These are phyloP conservation scores for Andricus quercusramuli DNA, from an alignment of 2,888 invertebrate genomes.

Conservation along the genomic window DNA sequence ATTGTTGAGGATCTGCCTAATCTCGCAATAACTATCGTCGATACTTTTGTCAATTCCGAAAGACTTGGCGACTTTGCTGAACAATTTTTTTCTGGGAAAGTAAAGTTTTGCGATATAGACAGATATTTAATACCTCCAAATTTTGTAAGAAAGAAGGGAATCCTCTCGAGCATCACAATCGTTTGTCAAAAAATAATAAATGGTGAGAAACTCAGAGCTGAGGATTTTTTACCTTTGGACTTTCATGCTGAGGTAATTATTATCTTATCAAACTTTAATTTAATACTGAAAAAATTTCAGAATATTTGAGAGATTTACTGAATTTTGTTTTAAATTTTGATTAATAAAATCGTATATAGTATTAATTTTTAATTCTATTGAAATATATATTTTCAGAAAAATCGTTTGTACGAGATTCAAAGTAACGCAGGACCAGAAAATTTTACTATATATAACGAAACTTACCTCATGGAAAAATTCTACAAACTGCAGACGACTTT, in stretches of 20 bases:
- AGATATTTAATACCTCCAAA: constrained; percentile 68
- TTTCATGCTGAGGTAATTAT: constrained; percentile 55
- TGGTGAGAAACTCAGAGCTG: constrained; percentile 46
- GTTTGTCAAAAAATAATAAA: constrained; percentile 67
- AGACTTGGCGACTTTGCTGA: constrained; percentile 65
- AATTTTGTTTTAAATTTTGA: no score
- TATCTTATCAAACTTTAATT: not conserved
- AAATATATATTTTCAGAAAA: constrained; percentile 43
- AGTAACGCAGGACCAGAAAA: constrained; percentile 17
- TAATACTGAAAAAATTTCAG: not conserved
- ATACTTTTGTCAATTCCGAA: constrained; percentile 71
- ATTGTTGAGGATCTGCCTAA: constrained; percentile 71
- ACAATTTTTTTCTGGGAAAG: constrained; percentile 59
- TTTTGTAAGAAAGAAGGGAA: constrained; percentile 66
- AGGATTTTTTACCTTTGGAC: constrained; percentile 63
- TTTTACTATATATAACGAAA: constrained; percentile 56
- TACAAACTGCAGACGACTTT: constrained; percentile 59
- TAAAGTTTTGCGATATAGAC: constrained; percentile 68
- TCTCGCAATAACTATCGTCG: constrained; percentile 63
- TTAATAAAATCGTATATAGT: no score
- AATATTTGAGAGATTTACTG: not conserved
- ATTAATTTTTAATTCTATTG: not conserved
- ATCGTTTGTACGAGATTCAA: constrained; percentile 44
- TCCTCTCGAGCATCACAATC: constrained; percentile 66
- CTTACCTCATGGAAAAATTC: constrained; percentile 60